A percentile compares a stretch with the other conserved stretches of the same genome.
phyloP scores from a whole-genome alignment of 1,140 invertebrate species.

The Polypedilum vanderplanki region DNA sequence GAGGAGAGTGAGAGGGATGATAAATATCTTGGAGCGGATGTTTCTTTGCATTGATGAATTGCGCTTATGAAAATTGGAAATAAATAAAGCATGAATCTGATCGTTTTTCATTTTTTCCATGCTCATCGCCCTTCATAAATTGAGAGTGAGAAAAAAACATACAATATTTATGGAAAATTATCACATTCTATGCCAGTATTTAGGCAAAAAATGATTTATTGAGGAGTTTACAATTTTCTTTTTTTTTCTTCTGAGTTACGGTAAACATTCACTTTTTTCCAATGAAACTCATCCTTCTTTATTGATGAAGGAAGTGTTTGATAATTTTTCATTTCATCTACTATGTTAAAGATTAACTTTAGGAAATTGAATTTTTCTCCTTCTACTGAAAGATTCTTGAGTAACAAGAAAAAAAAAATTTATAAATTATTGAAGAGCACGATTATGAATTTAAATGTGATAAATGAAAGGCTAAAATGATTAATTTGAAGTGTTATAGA shows the following conservation, averaged over 20 bases:
- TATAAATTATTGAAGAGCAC: constrained; percentile 27
- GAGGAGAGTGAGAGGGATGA: background rate
- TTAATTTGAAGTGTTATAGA: background rate
- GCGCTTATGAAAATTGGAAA: constrained; percentile 22
- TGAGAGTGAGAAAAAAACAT: background rate
- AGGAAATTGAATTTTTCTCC: constrained; percentile 26
- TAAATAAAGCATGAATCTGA: constrained; percentile 24
- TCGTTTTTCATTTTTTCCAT: constrained; percentile 27
- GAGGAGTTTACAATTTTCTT: background rate
- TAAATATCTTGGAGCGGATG: constrained; percentile 22
- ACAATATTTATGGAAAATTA: constrained; percentile 25
- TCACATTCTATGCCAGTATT: background rate
- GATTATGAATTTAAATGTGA: constrained; percentile 23
- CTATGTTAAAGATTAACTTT: constrained; percentile 22
- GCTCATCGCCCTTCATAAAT: background rate
- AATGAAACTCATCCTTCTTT: background rate
- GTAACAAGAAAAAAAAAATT: background rate
- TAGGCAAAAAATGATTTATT: constrained; percentile 27
- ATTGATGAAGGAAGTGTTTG: constrained; percentile 6
- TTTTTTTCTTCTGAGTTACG: too few relatives aligned
- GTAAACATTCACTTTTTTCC: constrained; percentile 16
- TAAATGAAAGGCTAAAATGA: constrained; percentile 27
- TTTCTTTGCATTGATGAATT: constrained; percentile 25
- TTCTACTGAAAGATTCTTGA: background rate
- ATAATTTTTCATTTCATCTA: constrained; percentile 28